These are phyloP conservation scores for Scolanthus callimorphus DNA, from an alignment of 92 coral and sea anemone species.

Conservation along the genomic window DNA sequence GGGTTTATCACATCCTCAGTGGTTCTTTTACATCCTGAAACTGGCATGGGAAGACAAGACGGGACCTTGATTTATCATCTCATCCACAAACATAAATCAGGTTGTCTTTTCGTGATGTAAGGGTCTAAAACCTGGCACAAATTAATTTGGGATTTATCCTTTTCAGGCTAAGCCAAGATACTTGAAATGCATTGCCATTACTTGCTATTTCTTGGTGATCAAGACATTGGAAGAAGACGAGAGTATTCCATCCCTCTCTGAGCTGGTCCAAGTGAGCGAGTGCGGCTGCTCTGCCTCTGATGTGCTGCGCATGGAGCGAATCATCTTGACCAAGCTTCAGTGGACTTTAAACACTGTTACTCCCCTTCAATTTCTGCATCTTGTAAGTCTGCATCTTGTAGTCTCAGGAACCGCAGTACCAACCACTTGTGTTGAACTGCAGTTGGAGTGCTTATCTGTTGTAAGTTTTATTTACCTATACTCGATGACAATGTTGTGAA, in stretches of 20 bases:
- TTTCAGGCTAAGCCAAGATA: constrained; percentile 89
- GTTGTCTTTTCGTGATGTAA: background rate
- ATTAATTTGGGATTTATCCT: no score
- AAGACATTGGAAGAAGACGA: constrained; percentile 99
- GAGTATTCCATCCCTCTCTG: constrained; percentile 85
- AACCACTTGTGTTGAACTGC: no score
- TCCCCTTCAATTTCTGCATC: constrained; percentile 85
- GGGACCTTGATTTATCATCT: no score
- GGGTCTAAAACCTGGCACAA: no score
- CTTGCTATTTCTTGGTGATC: constrained; percentile 89
- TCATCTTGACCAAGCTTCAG: constrained; percentile 85
- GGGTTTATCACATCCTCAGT: no score
- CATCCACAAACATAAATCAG: no score
- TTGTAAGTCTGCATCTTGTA: constrained; percentile 81
- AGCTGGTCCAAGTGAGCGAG: constrained; percentile 89
- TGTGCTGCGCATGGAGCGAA: constrained; percentile 97
- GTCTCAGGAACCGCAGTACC: no score
- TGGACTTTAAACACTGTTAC: constrained; percentile 91
- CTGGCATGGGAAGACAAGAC: no score
- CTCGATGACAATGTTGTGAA: no score
- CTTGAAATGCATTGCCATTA: constrained; percentile 87
- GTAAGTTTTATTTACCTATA: no score
- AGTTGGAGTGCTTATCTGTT: no score
- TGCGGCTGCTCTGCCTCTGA: constrained; percentile 91
- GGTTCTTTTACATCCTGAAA: no score